phyloP scores from a whole-genome alignment of 2,888 invertebrate genomes.

The Ernsta delagoae region DNA sequence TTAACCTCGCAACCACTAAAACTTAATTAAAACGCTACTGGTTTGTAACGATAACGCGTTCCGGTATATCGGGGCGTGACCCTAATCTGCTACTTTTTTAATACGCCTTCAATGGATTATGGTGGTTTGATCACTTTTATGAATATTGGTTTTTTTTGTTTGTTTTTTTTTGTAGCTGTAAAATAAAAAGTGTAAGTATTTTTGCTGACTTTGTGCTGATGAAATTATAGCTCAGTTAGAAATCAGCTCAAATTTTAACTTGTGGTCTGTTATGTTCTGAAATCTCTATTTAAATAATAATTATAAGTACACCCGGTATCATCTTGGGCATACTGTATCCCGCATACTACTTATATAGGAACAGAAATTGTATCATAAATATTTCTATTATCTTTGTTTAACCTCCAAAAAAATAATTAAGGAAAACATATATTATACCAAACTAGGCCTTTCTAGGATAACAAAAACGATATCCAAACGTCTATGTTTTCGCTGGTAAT shows the following conservation, averaged over 20 bases:
- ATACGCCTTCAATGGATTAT: not conserved
- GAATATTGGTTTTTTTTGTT: not conserved
- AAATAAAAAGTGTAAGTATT: no score
- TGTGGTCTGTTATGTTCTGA: no score
- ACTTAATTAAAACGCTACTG: conserved; percentile 32
- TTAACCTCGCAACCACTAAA: conserved; percentile 28
- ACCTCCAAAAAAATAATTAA: conserved; percentile 3
- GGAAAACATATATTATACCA: no score
- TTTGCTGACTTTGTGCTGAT: no score
- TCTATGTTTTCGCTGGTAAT: conserved; percentile 14
- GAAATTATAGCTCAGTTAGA: no score
- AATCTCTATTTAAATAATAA: no score
- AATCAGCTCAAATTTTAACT: no score
- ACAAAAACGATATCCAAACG: conserved; percentile 3
- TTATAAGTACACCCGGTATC: no score
- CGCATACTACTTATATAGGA: no score
- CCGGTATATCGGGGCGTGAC: conserved; percentile 6
- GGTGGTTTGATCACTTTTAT: not conserved
- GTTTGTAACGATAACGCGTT: conserved; percentile 18
- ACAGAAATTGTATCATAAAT: no score
- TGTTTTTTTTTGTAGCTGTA: no score
- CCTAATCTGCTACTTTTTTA: conserved; percentile 15
- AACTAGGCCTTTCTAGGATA: conserved; percentile 2
- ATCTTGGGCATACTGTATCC: no score
- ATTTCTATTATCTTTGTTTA: not conserved